Conservation (phyloP, 30 jellyfish, hydroid and myxozoan genomes). For the Haliclystus octoradiatus region DNA sequence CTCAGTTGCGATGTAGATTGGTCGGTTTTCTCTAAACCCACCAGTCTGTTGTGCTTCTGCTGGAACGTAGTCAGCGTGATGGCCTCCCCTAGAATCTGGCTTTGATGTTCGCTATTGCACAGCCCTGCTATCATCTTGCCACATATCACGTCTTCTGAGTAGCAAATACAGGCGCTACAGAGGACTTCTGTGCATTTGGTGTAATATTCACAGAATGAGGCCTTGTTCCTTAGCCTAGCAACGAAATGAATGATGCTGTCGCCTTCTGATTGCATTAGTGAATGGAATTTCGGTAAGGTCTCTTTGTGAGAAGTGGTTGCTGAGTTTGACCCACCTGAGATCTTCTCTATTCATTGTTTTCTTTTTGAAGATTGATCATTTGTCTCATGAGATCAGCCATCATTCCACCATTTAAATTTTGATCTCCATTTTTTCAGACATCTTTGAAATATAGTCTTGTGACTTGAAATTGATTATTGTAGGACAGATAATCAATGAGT, state of each 20-base stretch:
- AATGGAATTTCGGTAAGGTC: background rate
- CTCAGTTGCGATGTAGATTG: constrained; percentile 4
- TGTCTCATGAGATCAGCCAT: background rate
- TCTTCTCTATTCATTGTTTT: background rate
- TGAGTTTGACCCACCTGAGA: too few relatives aligned
- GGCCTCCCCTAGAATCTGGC: constrained; percentile 8
- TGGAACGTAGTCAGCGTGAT: background rate
- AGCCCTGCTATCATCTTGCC: constrained; percentile 12
- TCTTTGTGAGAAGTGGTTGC: too few relatives aligned
- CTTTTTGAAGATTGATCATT: background rate
- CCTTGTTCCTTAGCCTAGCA: constrained; percentile 5
- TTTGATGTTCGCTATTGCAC: constrained; percentile 8
- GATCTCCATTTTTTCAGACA: too few relatives aligned
- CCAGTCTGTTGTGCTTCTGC: constrained; percentile 5
- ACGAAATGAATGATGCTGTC: constrained; percentile 13
- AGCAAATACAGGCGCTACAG: background rate
- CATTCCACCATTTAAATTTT: too few relatives aligned
- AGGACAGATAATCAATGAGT: too few relatives aligned
- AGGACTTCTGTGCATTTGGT: background rate
- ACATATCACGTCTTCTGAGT: constrained; percentile 6
- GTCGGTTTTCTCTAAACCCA: background rate
- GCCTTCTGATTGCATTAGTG: constrained; percentile 13
- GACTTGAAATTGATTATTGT: too few relatives aligned
- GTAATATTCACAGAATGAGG: background rate
- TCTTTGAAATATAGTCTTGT: too few relatives aligned